phyloP scores from a whole-genome alignment of 2,113 vertebrate genomes.

The Alouatta palliata region DNA sequence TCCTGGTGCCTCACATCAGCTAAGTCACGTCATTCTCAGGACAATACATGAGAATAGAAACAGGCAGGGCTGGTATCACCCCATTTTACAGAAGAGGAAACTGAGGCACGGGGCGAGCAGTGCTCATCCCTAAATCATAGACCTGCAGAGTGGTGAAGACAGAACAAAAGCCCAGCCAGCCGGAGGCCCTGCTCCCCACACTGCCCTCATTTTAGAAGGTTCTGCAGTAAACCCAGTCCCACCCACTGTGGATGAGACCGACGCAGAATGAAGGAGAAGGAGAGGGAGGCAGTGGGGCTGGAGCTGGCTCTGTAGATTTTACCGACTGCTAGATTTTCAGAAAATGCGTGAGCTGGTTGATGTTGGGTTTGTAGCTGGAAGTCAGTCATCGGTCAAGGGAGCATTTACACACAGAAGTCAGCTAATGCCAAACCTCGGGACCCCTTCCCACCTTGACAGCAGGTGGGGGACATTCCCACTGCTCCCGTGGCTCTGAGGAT shows the following conservation, averaged over 20 bases:
- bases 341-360: background rate
- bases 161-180: background rate
- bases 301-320: background rate
- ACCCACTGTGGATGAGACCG: background rate
- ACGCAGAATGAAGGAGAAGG: background rate
- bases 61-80: background rate
- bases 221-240: background rate
- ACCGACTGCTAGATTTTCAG: accelerated
- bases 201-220: background rate
- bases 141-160: background rate
- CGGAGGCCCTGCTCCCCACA: background rate
- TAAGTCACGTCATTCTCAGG: background rate
- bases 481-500: background rate
- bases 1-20: background rate
- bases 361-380: background rate
- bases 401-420: background rate
- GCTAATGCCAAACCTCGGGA: background rate
- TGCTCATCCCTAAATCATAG: background rate
- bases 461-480: background rate
- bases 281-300: background rate
- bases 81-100: background rate
- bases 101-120: background rate
- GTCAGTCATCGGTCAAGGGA: background rate
- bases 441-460: background rate
- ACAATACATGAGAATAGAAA: background rate